phyloP scores from a whole-genome alignment of 2,888 invertebrate species.

The Taenaris catops region DNA sequence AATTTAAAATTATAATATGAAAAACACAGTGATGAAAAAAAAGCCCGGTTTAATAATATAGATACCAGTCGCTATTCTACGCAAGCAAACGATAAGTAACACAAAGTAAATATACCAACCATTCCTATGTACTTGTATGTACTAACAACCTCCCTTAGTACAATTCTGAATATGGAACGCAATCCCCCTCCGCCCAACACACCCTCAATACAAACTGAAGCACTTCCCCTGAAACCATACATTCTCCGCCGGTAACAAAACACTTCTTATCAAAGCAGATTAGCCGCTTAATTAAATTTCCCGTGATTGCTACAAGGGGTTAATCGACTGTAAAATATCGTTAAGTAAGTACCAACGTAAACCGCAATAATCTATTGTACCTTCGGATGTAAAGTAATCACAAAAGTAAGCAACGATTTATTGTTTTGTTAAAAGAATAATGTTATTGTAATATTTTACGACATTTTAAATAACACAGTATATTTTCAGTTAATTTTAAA shows the following conservation, averaged over 20 bases:
- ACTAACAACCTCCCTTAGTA: conserved; percentile 6
- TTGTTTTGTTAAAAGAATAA: too few species aligned
- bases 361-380: conserved; percentile 5
- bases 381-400: too few species aligned
- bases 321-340: conserved; percentile 50
- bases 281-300: conserved; percentile 70
- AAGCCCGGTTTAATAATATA: too few species aligned
- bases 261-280: conserved; percentile 67
- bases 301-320: conserved; percentile 68
- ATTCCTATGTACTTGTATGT: background rate
- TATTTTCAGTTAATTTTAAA: too few species aligned
- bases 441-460: too few species aligned
- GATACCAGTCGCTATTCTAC: too few species aligned
- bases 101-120: too few species aligned
- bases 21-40: too few species aligned
- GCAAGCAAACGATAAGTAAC: too few species aligned
- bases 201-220: conserved; percentile 43
- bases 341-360: conserved; percentile 28
- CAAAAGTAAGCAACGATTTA: too few species aligned
- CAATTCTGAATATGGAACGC: conserved; percentile 18
- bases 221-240: conserved; percentile 71
- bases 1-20: too few species aligned
- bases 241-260: conserved; percentile 51
- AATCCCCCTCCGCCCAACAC: conserved; percentile 18
- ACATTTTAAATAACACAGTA: too few species aligned